These are phyloP conservation scores for Nylanderia fulva DNA, from an alignment of 1,140 invertebrate genomes.

Conservation along the genomic window DNA sequence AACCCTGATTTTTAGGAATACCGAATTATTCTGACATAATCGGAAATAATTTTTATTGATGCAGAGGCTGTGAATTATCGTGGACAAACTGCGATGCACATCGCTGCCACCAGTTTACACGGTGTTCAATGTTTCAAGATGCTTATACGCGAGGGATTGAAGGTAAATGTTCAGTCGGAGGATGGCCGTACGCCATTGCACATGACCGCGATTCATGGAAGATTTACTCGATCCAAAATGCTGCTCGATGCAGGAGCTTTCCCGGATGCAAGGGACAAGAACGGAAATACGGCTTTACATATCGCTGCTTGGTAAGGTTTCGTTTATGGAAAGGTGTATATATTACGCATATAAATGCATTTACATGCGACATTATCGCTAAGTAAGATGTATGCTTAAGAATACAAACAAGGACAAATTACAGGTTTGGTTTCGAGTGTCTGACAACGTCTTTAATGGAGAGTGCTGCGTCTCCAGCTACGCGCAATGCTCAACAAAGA, in stretches of 20 bases:
- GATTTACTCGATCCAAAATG: conserved; percentile 89
- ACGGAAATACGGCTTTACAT: conserved; percentile 87
- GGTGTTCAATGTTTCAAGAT: conserved; percentile 88
- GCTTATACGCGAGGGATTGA: conserved; percentile 86
- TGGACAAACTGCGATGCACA: conserved; percentile 88
- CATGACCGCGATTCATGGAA: conserved; percentile 89
- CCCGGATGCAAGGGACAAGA: conserved; percentile 85
- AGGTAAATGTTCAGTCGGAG: conserved; percentile 87
- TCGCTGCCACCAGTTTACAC: conserved; percentile 88
- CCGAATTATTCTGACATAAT: no score
- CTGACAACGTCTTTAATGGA: conserved; percentile 85
- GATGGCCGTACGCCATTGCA: conserved; percentile 89
- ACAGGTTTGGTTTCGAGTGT: conserved; percentile 85
- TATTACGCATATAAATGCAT: no score
- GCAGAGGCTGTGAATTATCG: conserved; percentile 82
- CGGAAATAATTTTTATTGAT: no score
- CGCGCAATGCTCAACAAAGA: conserved; percentile 83
- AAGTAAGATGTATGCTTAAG: neutral
- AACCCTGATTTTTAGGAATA: no score
- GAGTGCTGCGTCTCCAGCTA: conserved; percentile 87
- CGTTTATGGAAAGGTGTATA: neutral
- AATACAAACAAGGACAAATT: neutral
- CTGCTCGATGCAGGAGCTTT: conserved; percentile 86
- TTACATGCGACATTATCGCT: no score
- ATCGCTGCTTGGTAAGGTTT: conserved; percentile 86